Percentiles rank a stretch among this genome's conserved stretches.
These are phyloP conservation scores for Sisyra terminalis DNA, from an alignment of 2,888 invertebrate species.

Conservation along the genomic window DNA sequence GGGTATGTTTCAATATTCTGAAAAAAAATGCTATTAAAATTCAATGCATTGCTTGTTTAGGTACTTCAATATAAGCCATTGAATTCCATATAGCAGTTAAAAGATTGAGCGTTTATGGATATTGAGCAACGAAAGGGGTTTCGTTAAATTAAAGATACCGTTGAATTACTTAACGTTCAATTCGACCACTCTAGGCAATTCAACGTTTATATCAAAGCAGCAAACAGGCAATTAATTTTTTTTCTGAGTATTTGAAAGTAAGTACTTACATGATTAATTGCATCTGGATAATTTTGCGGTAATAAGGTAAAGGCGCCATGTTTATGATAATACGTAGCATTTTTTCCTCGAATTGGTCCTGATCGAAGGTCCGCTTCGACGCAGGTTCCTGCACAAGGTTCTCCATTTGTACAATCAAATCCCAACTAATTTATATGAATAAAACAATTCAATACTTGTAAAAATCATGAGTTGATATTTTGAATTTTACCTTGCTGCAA, in stretches of 20 bases:
- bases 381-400: neutral
- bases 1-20: no score
- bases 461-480: neutral
- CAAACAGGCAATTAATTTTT: no score
- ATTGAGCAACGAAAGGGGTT: no score
- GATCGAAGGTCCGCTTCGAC: neutral
- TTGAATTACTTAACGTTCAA: neutral
- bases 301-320: constrained; percentile 78
- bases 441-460: neutral
- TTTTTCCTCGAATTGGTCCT: constrained; percentile 44
- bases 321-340: constrained; percentile 45
- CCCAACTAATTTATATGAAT: neutral
- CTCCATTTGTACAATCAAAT: neutral
- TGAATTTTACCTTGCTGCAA: neutral
- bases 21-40: no score
- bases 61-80: no score
- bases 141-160: no score
- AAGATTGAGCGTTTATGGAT: no score
- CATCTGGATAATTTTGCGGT: constrained; percentile 87
- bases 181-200: constrained; percentile 11
- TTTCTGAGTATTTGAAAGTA: no score
- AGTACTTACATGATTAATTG: constrained; percentile 69
- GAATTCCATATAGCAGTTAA: no score
- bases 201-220: no score
- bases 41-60: no score